Percentiles rank a stretch among this genome's conserved stretches.
These are phyloP conservation scores for Archips xylosteana DNA, from an alignment of 2,888 invertebrate species.

Conservation along the genomic window DNA sequence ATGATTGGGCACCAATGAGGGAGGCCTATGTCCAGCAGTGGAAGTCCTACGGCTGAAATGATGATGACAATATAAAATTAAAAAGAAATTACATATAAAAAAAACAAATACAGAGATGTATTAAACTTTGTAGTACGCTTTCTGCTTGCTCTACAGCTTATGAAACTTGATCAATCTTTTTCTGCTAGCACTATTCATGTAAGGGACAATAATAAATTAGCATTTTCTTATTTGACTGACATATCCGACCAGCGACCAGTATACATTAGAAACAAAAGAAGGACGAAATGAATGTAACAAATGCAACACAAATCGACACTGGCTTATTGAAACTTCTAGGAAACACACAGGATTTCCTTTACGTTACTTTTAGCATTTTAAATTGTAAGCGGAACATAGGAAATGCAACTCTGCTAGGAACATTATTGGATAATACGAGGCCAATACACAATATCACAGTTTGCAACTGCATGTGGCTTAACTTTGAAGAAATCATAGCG, in stretches of 20 bases:
- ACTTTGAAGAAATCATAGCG: too few species aligned
- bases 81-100: too few species aligned
- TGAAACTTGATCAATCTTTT: neutral
- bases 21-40: too few species aligned
- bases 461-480: neutral
- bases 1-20: too few species aligned
- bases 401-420: neutral
- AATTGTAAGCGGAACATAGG: conserved; percentile 1
- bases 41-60: too few species aligned
- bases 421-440: neutral
- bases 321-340: conserved; percentile 9
- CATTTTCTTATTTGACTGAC: conserved; percentile 15
- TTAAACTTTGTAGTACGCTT: too few species aligned
- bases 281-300: neutral
- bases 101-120: too few species aligned
- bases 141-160: too few species aligned
- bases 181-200: neutral
- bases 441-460: neutral
- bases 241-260: conserved; percentile 6
- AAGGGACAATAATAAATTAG: too few species aligned
- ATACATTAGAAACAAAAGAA: conserved; percentile 1
- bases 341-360: conserved; percentile 9
- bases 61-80: too few species aligned
- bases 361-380: neutral
- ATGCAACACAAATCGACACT: conserved; percentile 2